phyloP scores from a whole-genome alignment of 2,888 invertebrate genomes.

The Microplitis manilae region DNA sequence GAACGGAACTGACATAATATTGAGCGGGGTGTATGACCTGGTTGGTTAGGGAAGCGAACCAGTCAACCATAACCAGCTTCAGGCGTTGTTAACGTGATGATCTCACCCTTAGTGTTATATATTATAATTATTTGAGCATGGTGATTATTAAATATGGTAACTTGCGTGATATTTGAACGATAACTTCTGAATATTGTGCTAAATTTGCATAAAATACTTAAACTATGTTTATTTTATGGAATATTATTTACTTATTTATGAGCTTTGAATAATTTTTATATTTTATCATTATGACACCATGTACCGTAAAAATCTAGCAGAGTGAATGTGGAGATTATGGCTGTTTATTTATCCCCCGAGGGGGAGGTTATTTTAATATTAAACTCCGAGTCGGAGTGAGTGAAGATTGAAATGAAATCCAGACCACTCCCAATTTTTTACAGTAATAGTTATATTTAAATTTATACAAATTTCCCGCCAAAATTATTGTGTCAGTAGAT shows the following conservation, averaged over 20 bases:
- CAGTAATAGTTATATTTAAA: too few relatives aligned
- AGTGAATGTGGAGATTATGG: too few relatives aligned
- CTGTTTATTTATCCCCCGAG: too few relatives aligned
- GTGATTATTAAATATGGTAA: slow-evolving; percentile 1
- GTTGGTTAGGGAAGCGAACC: slow-evolving; percentile 7
- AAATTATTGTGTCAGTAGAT: too few relatives aligned
- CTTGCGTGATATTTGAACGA: not conserved
- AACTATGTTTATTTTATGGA: not conserved
- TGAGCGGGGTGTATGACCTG: slow-evolving; percentile 27
- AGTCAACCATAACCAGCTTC: slow-evolving; percentile 16
- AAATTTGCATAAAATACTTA: not conserved
- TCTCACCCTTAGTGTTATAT: not conserved
- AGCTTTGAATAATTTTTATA: not conserved
- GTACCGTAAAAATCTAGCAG: too few relatives aligned
- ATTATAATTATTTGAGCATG: slow-evolving; percentile 23
- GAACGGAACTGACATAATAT: slow-evolving; percentile 30
- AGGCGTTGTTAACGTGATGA: not conserved
- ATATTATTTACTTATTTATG: not conserved
- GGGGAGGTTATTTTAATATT: too few relatives aligned
- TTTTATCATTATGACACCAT: too few relatives aligned
- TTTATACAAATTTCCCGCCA: too few relatives aligned
- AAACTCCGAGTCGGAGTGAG: too few relatives aligned
- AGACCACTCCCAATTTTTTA: too few relatives aligned
- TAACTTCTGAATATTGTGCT: not conserved
- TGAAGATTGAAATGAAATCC: too few relatives aligned